Evolutionary conservation across 2,113 vertebrate species (phyloP), one percentile per base, ranked within the genome.

Genomic region (rat (Rattus norvegicus)): DNA sequence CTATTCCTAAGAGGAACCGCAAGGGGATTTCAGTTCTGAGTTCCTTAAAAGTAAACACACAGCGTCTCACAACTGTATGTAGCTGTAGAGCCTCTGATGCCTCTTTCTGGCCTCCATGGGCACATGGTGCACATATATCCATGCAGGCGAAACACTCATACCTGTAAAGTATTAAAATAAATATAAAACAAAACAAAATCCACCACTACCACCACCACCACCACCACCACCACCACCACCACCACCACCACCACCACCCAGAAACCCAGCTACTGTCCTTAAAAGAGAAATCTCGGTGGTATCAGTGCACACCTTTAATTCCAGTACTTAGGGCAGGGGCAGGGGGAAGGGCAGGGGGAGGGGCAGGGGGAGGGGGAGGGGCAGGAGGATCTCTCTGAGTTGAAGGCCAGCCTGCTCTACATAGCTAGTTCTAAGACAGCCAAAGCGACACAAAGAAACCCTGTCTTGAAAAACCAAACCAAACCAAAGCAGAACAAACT

Each of bases 1-100:
- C 90, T 91, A 89, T 91, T 97, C 95, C 91, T 75, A 95, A 89
- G 92, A 93, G 80, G 85, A 95, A 96, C 80, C 88, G 28, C 47
- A 88, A 86, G 87, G 77, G 87, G 54, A 76, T 95, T 86, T 97
- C 73, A 95, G 67, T 24, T 80, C 26, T 65, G 47, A 73, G 91
- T 95, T 97, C 56, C 92, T 96, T 95, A 56, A 80, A 93, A 67
- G 14, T 16, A 86, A 17, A 47, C 9, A 47, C 59, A 65, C 5
- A 14, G 14, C 59, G 19, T 5, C n/a, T 84, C 24, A 5, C 59
- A 84, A 43, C 59, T 5, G 4, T 43, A 39, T 63, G 33, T 81
- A 47, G 30, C n/a, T 84, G 13, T 30, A 43, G 56, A 59, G 24
- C 13, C 63, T 84, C 81, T 84, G 81, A 84, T 63, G 56, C 3